Evolutionary conservation across 2,888 invertebrate genomes (phyloP).

Genomic region (Silvanus unidentatus): DNA sequence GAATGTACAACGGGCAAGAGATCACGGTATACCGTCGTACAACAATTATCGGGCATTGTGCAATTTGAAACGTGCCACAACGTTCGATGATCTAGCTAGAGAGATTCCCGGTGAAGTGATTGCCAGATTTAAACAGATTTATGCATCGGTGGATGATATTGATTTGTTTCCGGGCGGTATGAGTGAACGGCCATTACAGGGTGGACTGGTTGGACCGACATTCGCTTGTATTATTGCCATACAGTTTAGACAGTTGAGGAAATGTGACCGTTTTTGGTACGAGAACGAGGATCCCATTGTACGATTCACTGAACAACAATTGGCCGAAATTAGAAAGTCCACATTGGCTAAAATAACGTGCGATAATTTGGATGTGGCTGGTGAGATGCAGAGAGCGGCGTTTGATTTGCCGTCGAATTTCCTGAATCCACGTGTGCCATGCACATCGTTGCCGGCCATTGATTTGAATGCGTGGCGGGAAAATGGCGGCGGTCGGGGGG

Average conservation of each 20-base stretch:
- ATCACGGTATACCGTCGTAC: constrained; percentile 83
- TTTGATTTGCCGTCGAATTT: constrained; percentile 89
- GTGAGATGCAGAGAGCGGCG: constrained; percentile 81
- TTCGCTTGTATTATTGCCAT: constrained; percentile 92
- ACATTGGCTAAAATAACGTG: constrained; percentile 82
- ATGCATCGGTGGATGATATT: constrained; percentile 89
- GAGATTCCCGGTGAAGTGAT: constrained; percentile 84
- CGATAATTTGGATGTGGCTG: constrained; percentile 80
- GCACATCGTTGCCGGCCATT: constrained; percentile 71
- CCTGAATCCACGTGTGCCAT: constrained; percentile 83
- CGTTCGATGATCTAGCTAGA: constrained; percentile 79
- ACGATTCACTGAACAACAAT: constrained; percentile 77
- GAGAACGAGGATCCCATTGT: constrained; percentile 76
- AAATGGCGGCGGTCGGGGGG: constrained; percentile 55
- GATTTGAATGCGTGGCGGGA: constrained; percentile 83
- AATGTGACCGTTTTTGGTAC: constrained; percentile 96
- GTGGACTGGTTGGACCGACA: constrained; percentile 90
- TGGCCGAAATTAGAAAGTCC: constrained; percentile 80
- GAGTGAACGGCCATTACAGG: constrained; percentile 81
- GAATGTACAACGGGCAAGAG: constrained; percentile 80
- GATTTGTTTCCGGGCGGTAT: constrained; percentile 94
- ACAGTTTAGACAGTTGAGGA: constrained; percentile 83
- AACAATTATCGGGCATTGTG: constrained; percentile 88
- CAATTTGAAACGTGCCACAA: constrained; percentile 76
- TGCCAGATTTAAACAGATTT: constrained; percentile 70